Evolutionary conservation across 2,113 vertebrate genomes (phyloP).

Genomic region (Nibea coibor): DNA sequence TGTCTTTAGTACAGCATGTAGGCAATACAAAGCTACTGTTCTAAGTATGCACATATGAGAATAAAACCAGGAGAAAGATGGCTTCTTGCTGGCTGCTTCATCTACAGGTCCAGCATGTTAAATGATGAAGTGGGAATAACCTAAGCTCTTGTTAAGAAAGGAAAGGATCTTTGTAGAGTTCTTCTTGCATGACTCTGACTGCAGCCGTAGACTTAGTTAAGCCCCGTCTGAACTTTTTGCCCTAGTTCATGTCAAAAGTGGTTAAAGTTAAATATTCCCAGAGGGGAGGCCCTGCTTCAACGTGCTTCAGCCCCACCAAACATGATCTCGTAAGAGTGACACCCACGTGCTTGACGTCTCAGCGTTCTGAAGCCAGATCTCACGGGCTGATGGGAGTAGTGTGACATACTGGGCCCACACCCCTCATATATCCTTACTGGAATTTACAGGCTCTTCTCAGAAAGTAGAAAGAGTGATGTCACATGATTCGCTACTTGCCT

Average conservation of each 20-base stretch:
- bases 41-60: neutral
- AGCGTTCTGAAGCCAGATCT: conserved; percentile 60
- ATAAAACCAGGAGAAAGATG: neutral
- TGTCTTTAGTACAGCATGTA: neutral
- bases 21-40: neutral
- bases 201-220: conserved; percentile 47
- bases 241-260: conserved; percentile 52
- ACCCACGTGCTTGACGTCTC: conserved; percentile 66
- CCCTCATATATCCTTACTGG: conserved; percentile 74
- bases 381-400: conserved; percentile 67
- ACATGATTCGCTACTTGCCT: conserved; percentile 67
- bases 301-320: conserved; percentile 61
- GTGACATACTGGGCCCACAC: conserved; percentile 72
- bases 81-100: neutral
- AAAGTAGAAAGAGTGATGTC: conserved; percentile 74
- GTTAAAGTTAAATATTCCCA: conserved; percentile 67
- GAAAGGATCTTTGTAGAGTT: neutral
- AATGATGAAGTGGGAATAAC: neutral
- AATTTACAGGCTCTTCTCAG: conserved; percentile 78
- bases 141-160: neutral
- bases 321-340: conserved; percentile 62
- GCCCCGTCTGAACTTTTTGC: conserved; percentile 65
- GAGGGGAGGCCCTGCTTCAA: conserved; percentile 56
- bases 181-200: conserved; percentile 27
- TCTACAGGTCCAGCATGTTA: neutral